Conservation (phyloP, 2,113 vertebrate genomes). For the Delphinapterus leucas region DNA sequence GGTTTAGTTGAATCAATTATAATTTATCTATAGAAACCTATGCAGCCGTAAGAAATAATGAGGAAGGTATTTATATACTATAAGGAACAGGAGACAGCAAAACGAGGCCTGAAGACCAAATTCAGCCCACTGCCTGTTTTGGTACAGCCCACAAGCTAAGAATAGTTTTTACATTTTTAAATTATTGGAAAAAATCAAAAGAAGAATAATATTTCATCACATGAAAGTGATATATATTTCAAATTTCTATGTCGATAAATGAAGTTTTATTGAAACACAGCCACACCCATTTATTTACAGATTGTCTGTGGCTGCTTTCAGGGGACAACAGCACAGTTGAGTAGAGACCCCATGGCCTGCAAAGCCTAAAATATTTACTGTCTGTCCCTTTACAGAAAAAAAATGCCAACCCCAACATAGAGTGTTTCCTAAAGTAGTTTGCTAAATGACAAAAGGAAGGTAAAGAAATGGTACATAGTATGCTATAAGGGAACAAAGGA, state of each 20-base stretch:
- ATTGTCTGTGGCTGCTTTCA: not conserved
- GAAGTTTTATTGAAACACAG: not conserved
- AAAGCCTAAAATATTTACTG: not conserved
- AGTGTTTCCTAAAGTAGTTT: not conserved
- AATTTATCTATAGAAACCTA: not conserved
- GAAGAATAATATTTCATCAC: not conserved
- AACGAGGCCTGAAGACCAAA: not conserved
- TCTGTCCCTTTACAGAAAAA: not conserved
- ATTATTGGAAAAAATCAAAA: not conserved
- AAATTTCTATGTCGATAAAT: not conserved
- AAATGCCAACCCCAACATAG: not conserved
- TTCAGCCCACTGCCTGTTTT: not conserved
- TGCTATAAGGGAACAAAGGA: not conserved
- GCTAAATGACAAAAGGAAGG: not conserved
- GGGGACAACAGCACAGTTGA: not conserved
- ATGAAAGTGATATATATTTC: not conserved
- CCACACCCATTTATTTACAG: not conserved
- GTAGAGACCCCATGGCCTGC: not conserved
- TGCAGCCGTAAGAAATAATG: not conserved
- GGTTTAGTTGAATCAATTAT: not conserved
- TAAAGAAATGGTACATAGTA: not conserved
- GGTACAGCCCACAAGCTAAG: not conserved
- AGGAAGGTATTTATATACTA: not conserved
- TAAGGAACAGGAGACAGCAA: not conserved
- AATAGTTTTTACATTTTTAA: not conserved